Conservation (phyloP, 2,797 vertebrate genomes). For the Tenualosa ilisha region DNA sequence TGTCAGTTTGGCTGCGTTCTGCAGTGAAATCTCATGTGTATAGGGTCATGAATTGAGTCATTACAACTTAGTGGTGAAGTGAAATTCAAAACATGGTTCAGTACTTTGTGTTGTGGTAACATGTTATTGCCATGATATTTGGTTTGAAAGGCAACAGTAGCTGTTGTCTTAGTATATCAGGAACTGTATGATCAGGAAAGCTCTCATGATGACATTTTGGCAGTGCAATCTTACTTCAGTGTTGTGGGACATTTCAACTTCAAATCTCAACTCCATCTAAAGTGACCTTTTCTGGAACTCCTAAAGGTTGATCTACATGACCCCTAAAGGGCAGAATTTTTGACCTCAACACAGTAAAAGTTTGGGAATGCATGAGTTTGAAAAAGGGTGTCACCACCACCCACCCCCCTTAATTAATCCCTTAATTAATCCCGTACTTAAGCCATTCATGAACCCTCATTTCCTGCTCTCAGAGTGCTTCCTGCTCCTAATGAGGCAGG, state of each 20-base stretch:
- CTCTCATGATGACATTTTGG: background rate
- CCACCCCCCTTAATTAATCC: constrained; percentile 40
- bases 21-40: too few species aligned
- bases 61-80: too few species aligned
- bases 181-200: too few species aligned
- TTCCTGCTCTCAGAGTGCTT: constrained; percentile 39
- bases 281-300: background rate
- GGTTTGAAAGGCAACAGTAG: background rate
- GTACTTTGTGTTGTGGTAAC: background rate
- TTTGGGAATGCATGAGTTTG: constrained; percentile 10
- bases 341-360: background rate
- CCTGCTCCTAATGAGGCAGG: constrained; percentile 29
- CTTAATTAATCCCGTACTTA: constrained; percentile 27
- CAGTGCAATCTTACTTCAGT: background rate
- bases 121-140: background rate
- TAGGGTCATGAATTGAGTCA: too few species aligned
- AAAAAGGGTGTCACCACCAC: background rate
- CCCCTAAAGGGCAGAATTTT: background rate
- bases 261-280: background rate
- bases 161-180: too few species aligned
- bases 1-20: constrained; percentile 31
- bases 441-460: constrained; percentile 38
- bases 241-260: background rate
- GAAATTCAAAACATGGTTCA: too few species aligned
- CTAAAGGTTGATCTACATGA: background rate